These are phyloP conservation scores for Pan troglodytes DNA, from an alignment of 2,113 vertebrate species.

Conservation along the genomic window DNA sequence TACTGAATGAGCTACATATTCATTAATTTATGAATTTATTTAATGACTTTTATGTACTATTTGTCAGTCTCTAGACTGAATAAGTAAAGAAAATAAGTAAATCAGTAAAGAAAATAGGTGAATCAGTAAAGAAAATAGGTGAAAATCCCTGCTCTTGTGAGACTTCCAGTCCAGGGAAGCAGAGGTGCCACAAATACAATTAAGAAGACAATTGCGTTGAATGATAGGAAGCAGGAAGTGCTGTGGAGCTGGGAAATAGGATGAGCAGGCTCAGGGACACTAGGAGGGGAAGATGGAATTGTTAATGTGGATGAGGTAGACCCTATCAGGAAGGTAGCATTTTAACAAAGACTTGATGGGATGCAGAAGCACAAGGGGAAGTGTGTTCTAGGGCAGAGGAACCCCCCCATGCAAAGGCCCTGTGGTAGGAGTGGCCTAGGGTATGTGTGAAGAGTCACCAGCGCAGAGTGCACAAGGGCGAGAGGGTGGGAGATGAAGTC, in stretches of 20 bases:
- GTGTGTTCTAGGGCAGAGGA: not conserved
- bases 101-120: not conserved
- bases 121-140: not conserved
- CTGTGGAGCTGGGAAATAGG: too few relatives aligned
- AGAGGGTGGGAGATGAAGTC: not conserved
- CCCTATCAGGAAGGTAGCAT: not conserved
- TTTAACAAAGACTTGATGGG: not conserved
- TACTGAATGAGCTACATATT: not conserved
- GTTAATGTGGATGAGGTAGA: not conserved
- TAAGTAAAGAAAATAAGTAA: not conserved
- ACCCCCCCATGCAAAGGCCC: not conserved
- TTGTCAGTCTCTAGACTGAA: not conserved
- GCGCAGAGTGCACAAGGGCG: not conserved
- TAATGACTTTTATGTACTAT: not conserved
- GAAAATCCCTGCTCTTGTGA: not conserved
- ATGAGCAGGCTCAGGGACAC: accelerated
- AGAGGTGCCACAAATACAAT: not conserved
- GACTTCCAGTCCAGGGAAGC: not conserved
- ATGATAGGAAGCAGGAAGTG: not conserved
- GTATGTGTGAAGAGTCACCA: not conserved
- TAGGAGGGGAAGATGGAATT: not conserved
- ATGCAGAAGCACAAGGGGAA: not conserved
- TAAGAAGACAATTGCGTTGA: not conserved
- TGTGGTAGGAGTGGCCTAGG: not conserved
- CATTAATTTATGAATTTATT: not conserved